Evolutionary conservation across 2,113 vertebrate genomes (phyloP).

Genomic region (Eurypyga helias): DNA sequence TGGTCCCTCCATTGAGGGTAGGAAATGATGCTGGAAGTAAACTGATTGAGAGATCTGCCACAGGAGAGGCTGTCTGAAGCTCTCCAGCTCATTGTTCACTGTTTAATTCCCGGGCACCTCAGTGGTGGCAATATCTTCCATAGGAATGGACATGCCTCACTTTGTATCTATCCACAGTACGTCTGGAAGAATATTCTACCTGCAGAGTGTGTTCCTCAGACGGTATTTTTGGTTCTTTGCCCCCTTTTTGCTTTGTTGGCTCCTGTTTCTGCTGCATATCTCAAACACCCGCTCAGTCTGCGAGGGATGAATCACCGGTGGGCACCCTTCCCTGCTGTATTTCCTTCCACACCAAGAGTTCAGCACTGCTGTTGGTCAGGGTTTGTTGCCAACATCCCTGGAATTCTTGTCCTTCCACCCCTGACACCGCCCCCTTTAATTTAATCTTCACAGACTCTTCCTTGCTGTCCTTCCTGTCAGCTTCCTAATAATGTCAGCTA

Average conservation of each 20-base stretch:
- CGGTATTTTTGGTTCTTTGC: neutral
- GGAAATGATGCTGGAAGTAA: neutral
- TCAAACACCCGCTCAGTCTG: neutral
- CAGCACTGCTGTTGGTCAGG: neutral
- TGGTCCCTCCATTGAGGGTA: neutral
- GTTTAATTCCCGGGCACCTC: neutral
- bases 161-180: neutral
- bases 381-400: neutral
- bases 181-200: neutral
- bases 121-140: neutral
- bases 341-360: neutral
- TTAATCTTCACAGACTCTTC: neutral
- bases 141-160: neutral
- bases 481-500: neutral
- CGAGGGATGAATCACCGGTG: neutral
- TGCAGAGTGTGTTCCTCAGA: neutral
- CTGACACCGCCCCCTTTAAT: no score
- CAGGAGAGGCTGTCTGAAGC: neutral
- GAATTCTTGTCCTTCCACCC: fast-evolving
- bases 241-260: neutral
- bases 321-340: neutral
- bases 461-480: neutral
- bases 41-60: neutral
- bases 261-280: neutral
- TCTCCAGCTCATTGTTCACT: neutral